phyloP scores from a whole-genome alignment of 2,797 vertebrate genomes.

The Chromobotia macracanthus region DNA sequence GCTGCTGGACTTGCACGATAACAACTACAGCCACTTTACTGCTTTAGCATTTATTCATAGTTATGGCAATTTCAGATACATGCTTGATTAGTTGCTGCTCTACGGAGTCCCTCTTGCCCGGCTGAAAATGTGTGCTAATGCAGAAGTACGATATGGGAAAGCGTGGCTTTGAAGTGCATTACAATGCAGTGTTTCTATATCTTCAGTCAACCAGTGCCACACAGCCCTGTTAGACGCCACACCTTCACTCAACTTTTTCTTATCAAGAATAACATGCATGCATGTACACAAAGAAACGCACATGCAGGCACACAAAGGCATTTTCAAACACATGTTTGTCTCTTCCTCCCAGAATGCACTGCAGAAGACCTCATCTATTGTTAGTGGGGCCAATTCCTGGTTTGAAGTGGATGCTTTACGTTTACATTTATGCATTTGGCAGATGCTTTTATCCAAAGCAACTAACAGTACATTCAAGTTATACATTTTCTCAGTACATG shows the following conservation, averaged over 20 bases:
- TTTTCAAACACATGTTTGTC: conserved; percentile 25
- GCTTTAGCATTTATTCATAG: conserved; percentile 22
- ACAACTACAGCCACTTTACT: conserved; percentile 15
- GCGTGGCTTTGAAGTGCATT: conserved; percentile 30
- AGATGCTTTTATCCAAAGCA: no score
- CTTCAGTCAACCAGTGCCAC: conserved; percentile 22
- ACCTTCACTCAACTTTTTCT: conserved; percentile 11
- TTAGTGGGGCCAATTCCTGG: conserved; percentile 46
- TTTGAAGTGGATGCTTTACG: conserved; percentile 24
- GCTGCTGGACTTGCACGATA: conserved; percentile 21
- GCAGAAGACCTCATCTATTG: conserved; percentile 48
- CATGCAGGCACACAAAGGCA: conserved; percentile 7
- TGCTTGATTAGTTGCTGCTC: not conserved
- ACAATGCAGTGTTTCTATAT: conserved; percentile 30
- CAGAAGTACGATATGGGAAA: conserved; percentile 3
- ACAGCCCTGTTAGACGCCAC: conserved; percentile 6
- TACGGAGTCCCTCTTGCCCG: not conserved
- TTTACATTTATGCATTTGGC: no score
- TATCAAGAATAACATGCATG: conserved; percentile 28
- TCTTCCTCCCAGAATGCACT: conserved; percentile 36
- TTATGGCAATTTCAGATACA: conserved; percentile 11
- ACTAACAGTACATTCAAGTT: no score
- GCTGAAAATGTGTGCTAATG: conserved; percentile 23
- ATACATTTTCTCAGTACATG: no score
- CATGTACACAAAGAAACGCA: conserved; percentile 19